Evolutionary conservation across 2,797 vertebrate genomes (phyloP).

Genomic region (Coracias cyanogaster): DNA sequence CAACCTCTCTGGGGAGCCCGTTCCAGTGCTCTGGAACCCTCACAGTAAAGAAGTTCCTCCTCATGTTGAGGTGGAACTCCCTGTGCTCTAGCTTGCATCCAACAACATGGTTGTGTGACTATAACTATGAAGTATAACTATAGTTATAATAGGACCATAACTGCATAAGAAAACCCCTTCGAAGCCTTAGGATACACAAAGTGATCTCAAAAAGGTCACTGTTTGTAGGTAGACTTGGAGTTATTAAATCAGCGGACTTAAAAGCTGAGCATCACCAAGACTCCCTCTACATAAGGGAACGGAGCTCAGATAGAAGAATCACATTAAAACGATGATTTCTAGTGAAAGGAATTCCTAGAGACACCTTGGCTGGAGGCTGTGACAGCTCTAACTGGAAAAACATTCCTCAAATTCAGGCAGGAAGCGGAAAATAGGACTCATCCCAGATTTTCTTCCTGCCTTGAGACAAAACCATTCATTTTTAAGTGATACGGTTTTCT

Average conservation of each 20-base stretch:
- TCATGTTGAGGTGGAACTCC: no score
- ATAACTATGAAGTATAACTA: no score
- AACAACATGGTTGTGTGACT: no score
- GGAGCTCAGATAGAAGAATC: background rate
- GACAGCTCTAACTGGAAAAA: background rate
- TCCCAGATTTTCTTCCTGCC: background rate
- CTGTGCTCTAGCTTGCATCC: no score
- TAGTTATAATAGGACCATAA: background rate
- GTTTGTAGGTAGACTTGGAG: background rate
- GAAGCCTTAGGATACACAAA: background rate
- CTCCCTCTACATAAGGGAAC: background rate
- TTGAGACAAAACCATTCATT: background rate
- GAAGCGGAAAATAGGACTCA: background rate
- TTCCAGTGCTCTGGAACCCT: no score
- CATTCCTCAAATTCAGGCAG: no score
- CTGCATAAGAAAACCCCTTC: background rate
- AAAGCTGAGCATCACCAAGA: background rate
- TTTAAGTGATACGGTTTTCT: background rate
- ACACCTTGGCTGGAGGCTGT: background rate
- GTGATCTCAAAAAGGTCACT: background rate
- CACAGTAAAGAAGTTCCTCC: no score
- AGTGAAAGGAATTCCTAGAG: background rate
- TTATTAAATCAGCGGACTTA: background rate
- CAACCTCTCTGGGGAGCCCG: no score
- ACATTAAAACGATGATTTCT: background rate